Conservation (phyloP, 2,113 vertebrate species). For the Oryctolagus cuniculus region mOryCun1.1 NC_091435.1:16764501-16765000, state of each 20-base stretch:
- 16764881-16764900: not conserved
- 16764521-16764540: not conserved
- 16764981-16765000: not conserved
- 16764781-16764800: not conserved
- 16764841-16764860: constrained; percentile 9
- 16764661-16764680: not conserved
- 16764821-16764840: constrained; percentile 12
- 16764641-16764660: not conserved
- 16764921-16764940: not conserved
- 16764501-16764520: not conserved
- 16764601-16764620: not conserved
- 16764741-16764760: not conserved
- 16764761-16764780: not conserved
- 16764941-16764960: not conserved
- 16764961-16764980: not conserved
- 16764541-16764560: not conserved
- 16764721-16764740: not conserved
- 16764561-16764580: constrained; percentile 29
- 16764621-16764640: not conserved
- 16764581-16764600: not conserved
- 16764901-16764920: constrained; percentile 25
- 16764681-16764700: not conserved
- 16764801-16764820: not conserved
- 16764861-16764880: not conserved
- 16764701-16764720: not conserved